These are phyloP conservation scores for Ailuropoda melanoleuca DNA, from an alignment of 2,113 vertebrate species.

Conservation along the genomic window DNA sequence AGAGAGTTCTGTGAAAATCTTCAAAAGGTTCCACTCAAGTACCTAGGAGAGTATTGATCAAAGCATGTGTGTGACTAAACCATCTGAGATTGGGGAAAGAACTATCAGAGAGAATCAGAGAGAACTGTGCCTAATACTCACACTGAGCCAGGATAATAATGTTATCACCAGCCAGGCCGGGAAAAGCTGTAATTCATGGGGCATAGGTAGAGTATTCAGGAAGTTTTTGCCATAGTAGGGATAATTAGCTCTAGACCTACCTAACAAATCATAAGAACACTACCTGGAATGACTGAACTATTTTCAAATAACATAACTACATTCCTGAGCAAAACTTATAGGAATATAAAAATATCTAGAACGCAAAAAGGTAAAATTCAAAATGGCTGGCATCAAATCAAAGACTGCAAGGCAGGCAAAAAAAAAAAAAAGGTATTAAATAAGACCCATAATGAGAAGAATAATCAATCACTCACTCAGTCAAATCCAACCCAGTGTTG, in stretches of 20 bases:
- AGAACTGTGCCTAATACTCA: not conserved
- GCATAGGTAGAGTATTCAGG: not conserved
- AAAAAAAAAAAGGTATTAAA: not conserved
- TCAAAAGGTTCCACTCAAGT: not conserved
- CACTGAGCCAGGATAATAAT: not conserved
- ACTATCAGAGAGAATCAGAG: not conserved
- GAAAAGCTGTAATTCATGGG: not conserved
- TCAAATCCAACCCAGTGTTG: not conserved
- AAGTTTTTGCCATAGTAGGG: not conserved
- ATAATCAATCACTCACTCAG: not conserved
- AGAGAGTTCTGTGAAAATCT: not conserved
- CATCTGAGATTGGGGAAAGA: not conserved
- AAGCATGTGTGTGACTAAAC: not conserved
- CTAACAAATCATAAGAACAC: constrained; percentile 21
- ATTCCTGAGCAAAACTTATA: not conserved
- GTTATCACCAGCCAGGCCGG: not conserved
- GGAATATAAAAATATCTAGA: not conserved
- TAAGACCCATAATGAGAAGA: not conserved
- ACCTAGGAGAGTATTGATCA: not conserved
- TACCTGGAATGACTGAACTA: not conserved
- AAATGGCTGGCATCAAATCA: not conserved
- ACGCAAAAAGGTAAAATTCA: not conserved
- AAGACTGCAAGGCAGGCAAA: not conserved
- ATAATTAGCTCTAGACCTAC: not conserved
- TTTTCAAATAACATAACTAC: not conserved